Evolutionary conservation across 2,888 invertebrate genomes (phyloP).

Genomic region (Limnephilus rhombicus): DNA sequence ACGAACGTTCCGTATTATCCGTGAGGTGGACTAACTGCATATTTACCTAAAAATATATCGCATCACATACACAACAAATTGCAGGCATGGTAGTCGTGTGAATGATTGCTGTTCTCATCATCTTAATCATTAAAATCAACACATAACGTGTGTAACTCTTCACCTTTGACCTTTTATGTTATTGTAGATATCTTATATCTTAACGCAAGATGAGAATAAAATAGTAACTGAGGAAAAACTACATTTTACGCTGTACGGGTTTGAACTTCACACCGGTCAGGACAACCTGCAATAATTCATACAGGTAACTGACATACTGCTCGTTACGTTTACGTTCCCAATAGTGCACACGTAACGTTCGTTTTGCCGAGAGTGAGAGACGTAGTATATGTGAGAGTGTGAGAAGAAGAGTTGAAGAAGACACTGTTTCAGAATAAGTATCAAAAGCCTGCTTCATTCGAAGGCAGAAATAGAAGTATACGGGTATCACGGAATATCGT

Average conservation of each 20-base stretch:
- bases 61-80: neutral
- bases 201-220: neutral
- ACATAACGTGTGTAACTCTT: neutral
- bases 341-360: constrained; percentile 34
- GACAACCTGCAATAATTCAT: neutral
- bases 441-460: neutral
- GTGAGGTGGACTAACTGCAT: too few relatives aligned
- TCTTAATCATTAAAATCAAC: neutral
- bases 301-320: neutral
- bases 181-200: neutral
- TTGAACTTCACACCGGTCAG: neutral
- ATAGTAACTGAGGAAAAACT: neutral
- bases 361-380: constrained; percentile 7
- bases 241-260: constrained; percentile 2
- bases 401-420: constrained; percentile 25
- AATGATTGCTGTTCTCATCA: neutral
- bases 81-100: neutral
- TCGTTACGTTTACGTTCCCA: neutral
- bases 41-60: too few relatives aligned
- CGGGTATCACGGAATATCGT: constrained; percentile 45
- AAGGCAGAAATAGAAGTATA: neutral
- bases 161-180: neutral
- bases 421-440: neutral
- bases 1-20: too few relatives aligned
- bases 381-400: neutral